These are phyloP conservation scores for Idaea aversata DNA, from an alignment of 2,888 invertebrate genomes.

Conservation along the genomic window DNA sequence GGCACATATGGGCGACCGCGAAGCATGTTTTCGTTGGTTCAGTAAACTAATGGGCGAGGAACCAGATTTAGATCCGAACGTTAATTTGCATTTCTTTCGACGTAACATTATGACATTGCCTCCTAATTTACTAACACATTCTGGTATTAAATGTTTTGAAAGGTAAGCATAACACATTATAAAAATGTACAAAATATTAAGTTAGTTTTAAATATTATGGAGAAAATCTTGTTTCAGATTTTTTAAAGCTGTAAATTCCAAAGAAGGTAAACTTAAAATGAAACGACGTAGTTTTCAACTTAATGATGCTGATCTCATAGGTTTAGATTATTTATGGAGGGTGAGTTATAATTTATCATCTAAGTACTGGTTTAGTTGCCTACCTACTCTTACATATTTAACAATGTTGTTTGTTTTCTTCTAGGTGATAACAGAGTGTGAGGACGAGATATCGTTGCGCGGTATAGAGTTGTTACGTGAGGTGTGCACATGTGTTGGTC, in stretches of 20 bases:
- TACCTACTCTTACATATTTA: not conserved
- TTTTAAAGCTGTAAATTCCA: constrained; percentile 96
- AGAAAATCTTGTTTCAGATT: constrained; percentile 79
- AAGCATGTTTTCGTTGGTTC: constrained; percentile 99
- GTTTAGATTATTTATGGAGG: constrained; percentile 97
- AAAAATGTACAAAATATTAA: not conserved
- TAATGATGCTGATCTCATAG: constrained; percentile 96
- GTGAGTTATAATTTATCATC: constrained; percentile 67
- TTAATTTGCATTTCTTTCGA: constrained; percentile 97
- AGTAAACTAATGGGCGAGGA: constrained; percentile 98
- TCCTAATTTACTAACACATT: constrained; percentile 94
- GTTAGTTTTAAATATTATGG: not conserved
- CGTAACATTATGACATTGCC: constrained; percentile 95
- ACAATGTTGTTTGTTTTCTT: not conserved
- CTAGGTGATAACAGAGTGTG: constrained; percentile 92
- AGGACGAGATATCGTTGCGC: constrained; percentile 92
- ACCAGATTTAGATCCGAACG: constrained; percentile 97
- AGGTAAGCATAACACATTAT: constrained; percentile 49
- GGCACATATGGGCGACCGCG: constrained; percentile 94
- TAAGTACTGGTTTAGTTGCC: not conserved
- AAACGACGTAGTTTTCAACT: constrained; percentile 92
- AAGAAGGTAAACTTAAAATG: constrained; percentile 94
- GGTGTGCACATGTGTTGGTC: constrained; percentile 96
- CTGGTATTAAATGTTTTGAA: constrained; percentile 94
- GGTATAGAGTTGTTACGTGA: constrained; percentile 95